Percentiles rank a stretch among this genome's conserved stretches.
These are phyloP conservation scores for Meteorus cinctellus DNA, from an alignment of 2,888 invertebrate genomes.

Conservation along the genomic window DNA sequence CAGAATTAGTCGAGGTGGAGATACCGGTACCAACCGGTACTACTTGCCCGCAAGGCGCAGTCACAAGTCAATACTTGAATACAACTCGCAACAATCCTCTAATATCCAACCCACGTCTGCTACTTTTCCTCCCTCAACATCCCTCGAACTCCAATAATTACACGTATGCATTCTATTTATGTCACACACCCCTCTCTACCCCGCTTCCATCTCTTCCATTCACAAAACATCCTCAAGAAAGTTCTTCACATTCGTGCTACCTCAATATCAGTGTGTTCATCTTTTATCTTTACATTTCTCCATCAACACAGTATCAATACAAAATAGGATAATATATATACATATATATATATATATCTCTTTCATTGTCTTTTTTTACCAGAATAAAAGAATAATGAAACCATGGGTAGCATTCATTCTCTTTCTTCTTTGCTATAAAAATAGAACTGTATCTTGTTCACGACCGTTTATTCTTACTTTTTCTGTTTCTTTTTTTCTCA, in stretches of 20 bases:
- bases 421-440: not conserved
- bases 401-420: too few species aligned
- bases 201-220: constrained; percentile 19
- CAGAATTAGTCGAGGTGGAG: constrained; percentile 38
- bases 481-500: not conserved
- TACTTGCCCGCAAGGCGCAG: constrained; percentile 53
- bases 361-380: too few species aligned
- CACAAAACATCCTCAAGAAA: constrained; percentile 38
- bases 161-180: constrained; percentile 1
- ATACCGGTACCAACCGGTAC: constrained; percentile 64
- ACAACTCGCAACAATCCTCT: constrained; percentile 18
- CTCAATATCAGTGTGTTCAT: constrained; percentile 46
- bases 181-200: constrained; percentile 17
- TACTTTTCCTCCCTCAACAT: not conserved
- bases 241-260: constrained; percentile 40
- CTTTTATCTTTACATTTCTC: constrained; percentile 37
- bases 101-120: not conserved
- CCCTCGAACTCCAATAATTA: constrained; percentile 34
- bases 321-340: too few species aligned
- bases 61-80: constrained; percentile 54
- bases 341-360: too few species aligned
- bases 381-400: too few species aligned
- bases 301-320: not conserved
- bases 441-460: not conserved
- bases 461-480: not conserved